These are phyloP conservation scores for Drosophila kanekoi DNA, from an alignment of 2,888 invertebrate species.

Conservation along the genomic window DNA sequence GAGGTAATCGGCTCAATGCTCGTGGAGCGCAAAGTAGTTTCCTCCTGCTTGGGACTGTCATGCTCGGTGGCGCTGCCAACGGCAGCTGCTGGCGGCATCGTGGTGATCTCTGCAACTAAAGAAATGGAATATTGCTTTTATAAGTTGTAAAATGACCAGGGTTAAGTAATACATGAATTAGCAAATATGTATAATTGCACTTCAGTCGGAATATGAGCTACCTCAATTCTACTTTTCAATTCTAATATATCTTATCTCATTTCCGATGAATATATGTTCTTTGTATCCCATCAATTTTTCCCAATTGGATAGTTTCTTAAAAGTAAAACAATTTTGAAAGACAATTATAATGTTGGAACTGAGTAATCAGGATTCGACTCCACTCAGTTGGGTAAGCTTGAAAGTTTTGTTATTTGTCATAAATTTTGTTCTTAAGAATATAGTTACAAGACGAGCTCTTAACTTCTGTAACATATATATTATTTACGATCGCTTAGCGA, in stretches of 20 bases:
- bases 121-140: neutral
- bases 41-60: conserved; percentile 19
- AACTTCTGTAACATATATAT: no score
- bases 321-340: no score
- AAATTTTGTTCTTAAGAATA: no score
- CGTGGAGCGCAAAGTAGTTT: conserved; percentile 66
- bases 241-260: neutral
- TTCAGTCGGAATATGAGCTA: neutral
- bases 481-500: conserved; percentile 1
- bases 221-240: neutral
- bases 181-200: neutral
- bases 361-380: no score
- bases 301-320: no score
- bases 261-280: neutral
- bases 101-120: conserved; percentile 36
- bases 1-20: conserved; percentile 82
- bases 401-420: no score
- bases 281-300: neutral
- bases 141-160: neutral
- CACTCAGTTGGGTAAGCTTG: no score
- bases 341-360: no score
- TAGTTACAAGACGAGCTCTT: no score
- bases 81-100: conserved; percentile 3
- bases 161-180: neutral
- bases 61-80: conserved; percentile 16